phyloP scores from a whole-genome alignment of 2,113 vertebrate species.

The Aleadryas rufinucha region DNA sequence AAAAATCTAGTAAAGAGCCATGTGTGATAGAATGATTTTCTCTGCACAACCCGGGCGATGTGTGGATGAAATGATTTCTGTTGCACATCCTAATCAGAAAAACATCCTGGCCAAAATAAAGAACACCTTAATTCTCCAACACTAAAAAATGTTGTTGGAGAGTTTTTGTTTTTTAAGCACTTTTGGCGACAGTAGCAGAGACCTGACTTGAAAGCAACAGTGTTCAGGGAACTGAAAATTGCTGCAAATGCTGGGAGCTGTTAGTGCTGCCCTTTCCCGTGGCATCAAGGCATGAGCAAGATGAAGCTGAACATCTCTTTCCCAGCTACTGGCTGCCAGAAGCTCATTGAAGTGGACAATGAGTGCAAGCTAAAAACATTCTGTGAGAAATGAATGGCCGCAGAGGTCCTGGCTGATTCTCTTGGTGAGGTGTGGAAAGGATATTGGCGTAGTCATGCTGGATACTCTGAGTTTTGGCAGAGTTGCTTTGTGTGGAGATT shows the following conservation, averaged over 20 bases:
- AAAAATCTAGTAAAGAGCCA: neutral
- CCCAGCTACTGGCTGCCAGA: neutral
- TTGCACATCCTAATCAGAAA: neutral
- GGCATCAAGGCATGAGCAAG: neutral
- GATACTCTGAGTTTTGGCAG: neutral
- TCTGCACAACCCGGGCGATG: neutral
- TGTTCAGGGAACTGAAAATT: neutral
- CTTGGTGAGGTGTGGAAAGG: constrained; percentile 97
- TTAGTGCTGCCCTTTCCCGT: neutral
- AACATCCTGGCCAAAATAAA: neutral
- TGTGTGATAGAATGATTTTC: neutral
- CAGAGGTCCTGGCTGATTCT: constrained; percentile 86
- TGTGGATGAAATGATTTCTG: neutral
- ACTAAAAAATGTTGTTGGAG: neutral
- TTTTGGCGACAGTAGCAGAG: neutral
- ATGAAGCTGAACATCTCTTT: neutral
- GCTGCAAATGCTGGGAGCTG: neutral
- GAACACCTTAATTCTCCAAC: neutral
- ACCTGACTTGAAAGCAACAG: neutral
- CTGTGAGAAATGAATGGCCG: constrained; percentile 94
- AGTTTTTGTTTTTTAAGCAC: neutral
- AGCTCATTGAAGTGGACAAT: constrained; percentile 78
- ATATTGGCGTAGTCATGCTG: neutral
- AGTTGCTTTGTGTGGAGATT: neutral
- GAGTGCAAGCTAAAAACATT: constrained; percentile 90